A percentile compares a stretch with the other conserved stretches of the same genome.
These are phyloP conservation scores for Danaus plexippus DNA, from an alignment of 1,140 invertebrate genomes.

Conservation along the genomic window DNA sequence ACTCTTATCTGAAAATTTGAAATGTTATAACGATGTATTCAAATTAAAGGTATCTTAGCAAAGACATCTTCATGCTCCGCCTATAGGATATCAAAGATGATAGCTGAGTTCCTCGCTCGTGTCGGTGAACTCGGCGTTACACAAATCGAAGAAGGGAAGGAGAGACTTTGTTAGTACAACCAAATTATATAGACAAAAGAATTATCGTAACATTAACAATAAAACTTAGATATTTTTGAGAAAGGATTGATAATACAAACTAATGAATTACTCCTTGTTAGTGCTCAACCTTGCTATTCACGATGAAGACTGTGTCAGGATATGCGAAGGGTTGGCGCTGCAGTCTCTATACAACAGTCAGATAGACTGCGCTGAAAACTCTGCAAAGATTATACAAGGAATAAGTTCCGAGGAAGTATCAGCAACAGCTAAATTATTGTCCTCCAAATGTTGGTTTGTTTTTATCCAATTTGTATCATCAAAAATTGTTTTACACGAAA, in stretches of 20 bases:
- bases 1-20: no score
- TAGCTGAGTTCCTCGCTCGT: slow-evolving; percentile 35
- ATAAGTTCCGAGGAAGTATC: slow-evolving; percentile 30
- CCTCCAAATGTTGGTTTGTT: slow-evolving; percentile 25
- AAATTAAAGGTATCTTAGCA: slow-evolving; percentile 31
- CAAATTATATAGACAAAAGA: no score
- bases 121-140: slow-evolving; percentile 30
- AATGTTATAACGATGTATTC: no score
- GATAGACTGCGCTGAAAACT: slow-evolving; percentile 29
- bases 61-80: slow-evolving; percentile 31
- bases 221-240: no score
- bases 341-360: slow-evolving; percentile 32
- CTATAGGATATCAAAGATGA: slow-evolving; percentile 20
- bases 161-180: slow-evolving; percentile 36
- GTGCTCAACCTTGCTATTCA: slow-evolving; percentile 36
- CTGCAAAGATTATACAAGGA: slow-evolving; percentile 29
- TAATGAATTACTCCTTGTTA: slow-evolving; percentile 10
- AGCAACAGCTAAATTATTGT: slow-evolving; percentile 24
- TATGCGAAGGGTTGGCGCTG: slow-evolving; percentile 36
- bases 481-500: neutral
- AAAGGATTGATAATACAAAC: no score
- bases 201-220: no score
- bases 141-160: slow-evolving; percentile 44
- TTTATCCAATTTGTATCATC: slow-evolving; percentile 12
- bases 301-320: slow-evolving; percentile 37